phyloP scores from a whole-genome alignment of 2,113 vertebrate species.

The Urocynchramus pylzowi region DNA sequence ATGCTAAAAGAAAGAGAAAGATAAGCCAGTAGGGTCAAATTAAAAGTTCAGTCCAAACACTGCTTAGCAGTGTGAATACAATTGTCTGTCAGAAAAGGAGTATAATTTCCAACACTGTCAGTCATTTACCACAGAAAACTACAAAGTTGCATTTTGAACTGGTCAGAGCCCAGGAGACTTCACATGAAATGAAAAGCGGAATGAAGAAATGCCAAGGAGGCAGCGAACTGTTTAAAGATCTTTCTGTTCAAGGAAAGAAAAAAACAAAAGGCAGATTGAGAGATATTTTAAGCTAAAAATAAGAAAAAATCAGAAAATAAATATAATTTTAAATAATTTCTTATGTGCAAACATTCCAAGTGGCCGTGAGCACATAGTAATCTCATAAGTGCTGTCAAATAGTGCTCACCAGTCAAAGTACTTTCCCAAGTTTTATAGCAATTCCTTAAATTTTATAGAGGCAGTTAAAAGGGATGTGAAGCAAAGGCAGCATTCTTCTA shows the following conservation, averaged over 20 bases:
- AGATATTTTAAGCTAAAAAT: neutral
- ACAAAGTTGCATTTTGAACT: conserved; percentile 53
- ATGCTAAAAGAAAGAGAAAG: neutral
- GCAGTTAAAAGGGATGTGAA: conserved; percentile 50
- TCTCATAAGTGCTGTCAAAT: conserved; percentile 58
- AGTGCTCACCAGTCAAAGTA: conserved; percentile 12
- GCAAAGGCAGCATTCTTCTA: conserved; percentile 52
- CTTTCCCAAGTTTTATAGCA: conserved; percentile 43
- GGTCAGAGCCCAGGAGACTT: conserved; percentile 55
- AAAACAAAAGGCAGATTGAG: neutral
- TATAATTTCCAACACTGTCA: conserved; percentile 46
- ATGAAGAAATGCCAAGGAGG: conserved; percentile 44
- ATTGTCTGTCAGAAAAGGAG: conserved; percentile 56
- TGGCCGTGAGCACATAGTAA: neutral
- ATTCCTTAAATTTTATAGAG: conserved; percentile 72
- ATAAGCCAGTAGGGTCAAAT: neutral
- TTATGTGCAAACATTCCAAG: neutral
- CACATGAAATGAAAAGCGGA: conserved; percentile 51
- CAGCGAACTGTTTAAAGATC: neutral
- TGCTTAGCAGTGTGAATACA: conserved; percentile 1
- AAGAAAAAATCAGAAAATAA: neutral
- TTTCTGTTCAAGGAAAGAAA: neutral
- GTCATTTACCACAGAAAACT: conserved; percentile 49
- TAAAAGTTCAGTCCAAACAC: neutral
- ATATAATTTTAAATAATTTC: neutral